Evolutionary conservation across 2,888 invertebrate species (phyloP).

Genomic region (Drosophila yooni): DNA sequence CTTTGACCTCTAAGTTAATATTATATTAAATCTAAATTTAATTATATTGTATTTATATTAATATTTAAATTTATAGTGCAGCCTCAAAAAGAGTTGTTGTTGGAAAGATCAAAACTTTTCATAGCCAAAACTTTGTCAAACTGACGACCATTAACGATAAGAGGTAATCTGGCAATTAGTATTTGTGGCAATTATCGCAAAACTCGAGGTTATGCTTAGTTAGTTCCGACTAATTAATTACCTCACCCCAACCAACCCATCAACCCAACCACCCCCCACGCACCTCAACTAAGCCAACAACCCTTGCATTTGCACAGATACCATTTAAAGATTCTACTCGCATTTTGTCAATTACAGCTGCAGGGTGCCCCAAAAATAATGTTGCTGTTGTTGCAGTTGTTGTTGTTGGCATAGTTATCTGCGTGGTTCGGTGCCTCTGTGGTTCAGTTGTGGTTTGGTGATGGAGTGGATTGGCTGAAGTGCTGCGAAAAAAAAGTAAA

Average conservation of each 20-base stretch:
- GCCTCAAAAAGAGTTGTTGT: not conserved
- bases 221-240: constrained; percentile 1
- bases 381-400: constrained; percentile 35
- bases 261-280: not conserved
- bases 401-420: constrained; percentile 33
- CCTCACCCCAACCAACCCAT: not conserved
- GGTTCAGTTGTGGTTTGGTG: constrained; percentile 14
- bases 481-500: constrained; percentile 60
- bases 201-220: constrained; percentile 21
- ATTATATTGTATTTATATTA: too few relatives aligned
- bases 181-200: constrained; percentile 24
- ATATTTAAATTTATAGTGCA: not conserved
- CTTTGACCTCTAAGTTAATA: too few relatives aligned
- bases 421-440: constrained; percentile 17
- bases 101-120: not conserved
- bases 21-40: too few relatives aligned
- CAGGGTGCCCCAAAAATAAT: constrained; percentile 38
- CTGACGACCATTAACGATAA: constrained; percentile 27
- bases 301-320: constrained; percentile 5
- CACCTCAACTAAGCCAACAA: constrained; percentile 1
- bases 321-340: constrained; percentile 1
- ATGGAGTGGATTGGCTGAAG: constrained; percentile 48
- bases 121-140: not conserved
- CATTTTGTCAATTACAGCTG: constrained; percentile 30
- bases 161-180: constrained; percentile 33